Conservation (phyloP, 2,797 vertebrate species). For the Hippopotamyrus pictus region DNA sequence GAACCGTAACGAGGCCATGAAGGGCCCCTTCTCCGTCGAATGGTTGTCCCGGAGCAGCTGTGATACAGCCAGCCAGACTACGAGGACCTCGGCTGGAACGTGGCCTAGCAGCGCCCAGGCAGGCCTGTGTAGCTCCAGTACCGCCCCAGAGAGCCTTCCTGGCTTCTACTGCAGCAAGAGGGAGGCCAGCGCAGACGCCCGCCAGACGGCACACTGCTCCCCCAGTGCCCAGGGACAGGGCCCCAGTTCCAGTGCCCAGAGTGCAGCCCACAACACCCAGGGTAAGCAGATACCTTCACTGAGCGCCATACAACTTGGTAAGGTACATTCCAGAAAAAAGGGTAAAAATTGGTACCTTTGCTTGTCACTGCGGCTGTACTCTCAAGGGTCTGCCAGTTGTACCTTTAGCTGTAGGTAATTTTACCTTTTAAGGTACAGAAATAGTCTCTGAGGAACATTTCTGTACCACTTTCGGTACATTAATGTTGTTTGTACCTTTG, state of each 20-base stretch:
- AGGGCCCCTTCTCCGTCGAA: slow-evolving; percentile 63
- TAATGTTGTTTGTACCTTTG: neutral
- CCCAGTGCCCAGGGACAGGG: neutral
- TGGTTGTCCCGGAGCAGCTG: slow-evolving; percentile 73
- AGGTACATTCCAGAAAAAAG: neutral
- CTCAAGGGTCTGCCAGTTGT: neutral
- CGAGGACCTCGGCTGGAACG: neutral
- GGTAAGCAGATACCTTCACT: slow-evolving; percentile 23
- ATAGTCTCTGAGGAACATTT: neutral
- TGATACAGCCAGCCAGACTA: neutral
- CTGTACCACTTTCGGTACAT: neutral
- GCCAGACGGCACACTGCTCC: neutral
- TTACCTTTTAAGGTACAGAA: neutral
- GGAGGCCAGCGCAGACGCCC: slow-evolving; percentile 19
- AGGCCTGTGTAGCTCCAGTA: slow-evolving; percentile 48
- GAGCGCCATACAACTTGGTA: neutral
- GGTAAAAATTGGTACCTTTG: neutral
- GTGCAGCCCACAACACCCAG: slow-evolving; percentile 20
- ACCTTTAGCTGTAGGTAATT: neutral
- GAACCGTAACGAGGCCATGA: slow-evolving; percentile 46
- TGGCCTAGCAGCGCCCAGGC: slow-evolving; percentile 1
- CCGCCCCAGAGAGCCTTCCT: slow-evolving; percentile 59
- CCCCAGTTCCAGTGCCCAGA: neutral
- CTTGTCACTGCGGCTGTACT: neutral
- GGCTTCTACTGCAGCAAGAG: slow-evolving; percentile 59